Conservation (phyloP, 2,888 invertebrate species). For the Smittia aterrima region DNA sequence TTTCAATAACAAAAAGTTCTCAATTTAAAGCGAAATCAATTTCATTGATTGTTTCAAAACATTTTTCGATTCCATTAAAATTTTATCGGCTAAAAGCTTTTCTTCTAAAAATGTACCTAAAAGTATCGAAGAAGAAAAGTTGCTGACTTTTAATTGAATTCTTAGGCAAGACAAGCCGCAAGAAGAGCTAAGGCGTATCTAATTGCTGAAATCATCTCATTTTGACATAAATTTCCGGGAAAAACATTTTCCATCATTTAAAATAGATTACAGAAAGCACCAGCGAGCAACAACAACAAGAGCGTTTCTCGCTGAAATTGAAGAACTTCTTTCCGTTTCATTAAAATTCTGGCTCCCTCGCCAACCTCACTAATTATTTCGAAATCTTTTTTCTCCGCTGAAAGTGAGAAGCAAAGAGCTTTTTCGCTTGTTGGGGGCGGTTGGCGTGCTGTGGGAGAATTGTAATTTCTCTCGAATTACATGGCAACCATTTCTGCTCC, state of each 20-base stretch:
- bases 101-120: no score
- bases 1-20: no score
- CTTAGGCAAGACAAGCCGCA: neutral
- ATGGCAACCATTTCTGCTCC: neutral
- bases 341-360: neutral
- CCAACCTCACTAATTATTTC: slow-evolving; percentile 9
- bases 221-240: neutral
- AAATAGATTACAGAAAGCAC: neutral
- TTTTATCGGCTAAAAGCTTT: neutral
- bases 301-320: neutral
- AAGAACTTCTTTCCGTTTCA: slow-evolving; percentile 4
- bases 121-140: neutral
- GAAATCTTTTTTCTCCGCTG: neutral
- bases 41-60: neutral
- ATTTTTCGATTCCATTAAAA: neutral
- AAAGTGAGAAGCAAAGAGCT: no score
- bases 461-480: neutral
- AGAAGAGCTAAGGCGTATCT: neutral
- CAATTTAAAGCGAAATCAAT: neutral
- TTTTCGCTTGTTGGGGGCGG: no score
- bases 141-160: neutral
- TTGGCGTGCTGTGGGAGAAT: no score
- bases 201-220: neutral
- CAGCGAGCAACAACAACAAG: neutral
- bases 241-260: neutral